A percentile compares a stretch with the other conserved stretches of the same genome.
Evolutionary conservation across 2,888 invertebrate species (phyloP).

Genomic region (Platypus cylindrus): DNA sequence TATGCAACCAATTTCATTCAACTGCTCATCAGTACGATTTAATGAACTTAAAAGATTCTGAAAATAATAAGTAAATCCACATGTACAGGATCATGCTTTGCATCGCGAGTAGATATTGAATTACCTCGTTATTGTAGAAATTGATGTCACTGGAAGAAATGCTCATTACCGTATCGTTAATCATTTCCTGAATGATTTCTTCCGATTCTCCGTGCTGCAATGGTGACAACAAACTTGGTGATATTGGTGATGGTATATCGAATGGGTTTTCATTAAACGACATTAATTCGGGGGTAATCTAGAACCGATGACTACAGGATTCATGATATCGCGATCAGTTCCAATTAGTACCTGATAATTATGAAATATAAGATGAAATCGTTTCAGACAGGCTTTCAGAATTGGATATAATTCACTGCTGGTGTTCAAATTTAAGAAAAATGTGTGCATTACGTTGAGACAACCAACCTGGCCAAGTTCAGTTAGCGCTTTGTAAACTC

Average conservation of each 20-base stretch:
- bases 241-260: conserved; percentile 1
- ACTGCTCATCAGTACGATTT: not conserved
- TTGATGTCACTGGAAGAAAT: conserved; percentile 7
- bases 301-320: too few relatives aligned
- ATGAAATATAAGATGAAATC: conserved; percentile 1
- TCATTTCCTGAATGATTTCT: conserved; percentile 8
- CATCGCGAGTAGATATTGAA: not conserved
- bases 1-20: not conserved
- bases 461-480: conserved; percentile 8
- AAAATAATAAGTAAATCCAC: not conserved
- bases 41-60: not conserved
- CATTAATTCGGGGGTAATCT: conserved; percentile 12
- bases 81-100: too few relatives aligned
- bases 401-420: conserved; percentile 3
- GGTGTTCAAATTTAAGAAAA: not conserved
- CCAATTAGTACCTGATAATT: conserved; percentile 8
- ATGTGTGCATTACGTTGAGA: conserved; percentile 6
- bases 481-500: conserved; percentile 7
- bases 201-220: conserved; percentile 5
- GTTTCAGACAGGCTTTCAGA: not conserved
- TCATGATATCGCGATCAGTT: too few relatives aligned
- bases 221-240: not conserved
- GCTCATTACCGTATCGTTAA: conserved; percentile 7
- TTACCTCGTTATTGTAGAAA: conserved; percentile 8
- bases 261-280: conserved; percentile 3